phyloP scores from a whole-genome alignment of 2,797 vertebrate genomes.

The Dromococcyx pavoninus region DNA sequence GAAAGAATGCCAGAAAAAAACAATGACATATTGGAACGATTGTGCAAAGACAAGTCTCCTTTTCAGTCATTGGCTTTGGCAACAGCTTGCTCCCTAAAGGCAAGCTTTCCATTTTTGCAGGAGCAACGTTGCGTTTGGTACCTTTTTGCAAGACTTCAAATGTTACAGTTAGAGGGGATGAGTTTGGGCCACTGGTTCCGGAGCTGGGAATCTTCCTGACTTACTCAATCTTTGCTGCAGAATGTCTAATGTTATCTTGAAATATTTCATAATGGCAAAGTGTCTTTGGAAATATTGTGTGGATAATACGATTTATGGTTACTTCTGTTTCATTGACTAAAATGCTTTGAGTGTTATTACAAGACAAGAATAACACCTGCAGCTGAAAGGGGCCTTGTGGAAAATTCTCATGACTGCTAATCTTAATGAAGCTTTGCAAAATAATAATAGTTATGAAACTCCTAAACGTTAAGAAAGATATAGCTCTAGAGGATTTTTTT shows the following conservation, averaged over 20 bases:
- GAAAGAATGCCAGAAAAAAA: neutral
- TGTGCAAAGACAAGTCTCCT: neutral
- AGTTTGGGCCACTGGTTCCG: neutral
- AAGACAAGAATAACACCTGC: neutral
- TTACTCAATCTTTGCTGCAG: neutral
- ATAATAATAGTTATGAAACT: neutral
- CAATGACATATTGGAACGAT: neutral
- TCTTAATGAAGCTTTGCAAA: neutral
- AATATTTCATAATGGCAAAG: neutral
- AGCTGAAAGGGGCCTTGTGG: neutral
- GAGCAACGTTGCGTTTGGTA: neutral
- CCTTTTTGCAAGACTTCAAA: neutral
- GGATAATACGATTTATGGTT: neutral
- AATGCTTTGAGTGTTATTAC: neutral
- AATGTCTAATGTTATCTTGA: neutral
- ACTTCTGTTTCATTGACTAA: neutral
- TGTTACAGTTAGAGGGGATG: neutral
- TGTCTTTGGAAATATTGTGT: neutral
- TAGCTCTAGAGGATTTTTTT: neutral
- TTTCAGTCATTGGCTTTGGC: neutral
- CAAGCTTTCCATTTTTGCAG: neutral
- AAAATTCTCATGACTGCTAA: neutral
- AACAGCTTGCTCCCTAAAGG: neutral
- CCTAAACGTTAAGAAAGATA: neutral
- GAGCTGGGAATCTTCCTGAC: neutral